These are phyloP conservation scores for Maccullochella peelii DNA, from an alignment of 2,113 vertebrate genomes.

Conservation along the genomic window DNA sequence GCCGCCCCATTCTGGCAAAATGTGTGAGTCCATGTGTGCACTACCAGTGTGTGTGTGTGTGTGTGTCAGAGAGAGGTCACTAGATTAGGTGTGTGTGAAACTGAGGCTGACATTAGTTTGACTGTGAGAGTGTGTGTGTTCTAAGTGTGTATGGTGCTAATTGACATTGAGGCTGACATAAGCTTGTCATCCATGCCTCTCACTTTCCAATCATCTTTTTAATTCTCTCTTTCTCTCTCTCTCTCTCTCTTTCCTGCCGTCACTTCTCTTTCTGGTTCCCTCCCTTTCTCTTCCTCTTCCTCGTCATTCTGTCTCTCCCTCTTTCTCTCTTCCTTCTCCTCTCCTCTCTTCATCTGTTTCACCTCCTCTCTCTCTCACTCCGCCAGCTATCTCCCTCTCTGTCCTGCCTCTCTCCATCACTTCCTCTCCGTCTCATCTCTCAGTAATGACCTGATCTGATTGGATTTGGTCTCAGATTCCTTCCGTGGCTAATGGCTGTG, in stretches of 20 bases:
- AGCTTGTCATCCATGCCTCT: slow-evolving; percentile 50
- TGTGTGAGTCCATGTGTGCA: slow-evolving; percentile 7
- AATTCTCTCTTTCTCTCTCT: background rate
- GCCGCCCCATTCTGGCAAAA: background rate
- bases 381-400: background rate
- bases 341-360: background rate
- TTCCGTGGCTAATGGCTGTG: slow-evolving; percentile 70
- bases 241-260: background rate
- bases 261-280: slow-evolving; percentile 2
- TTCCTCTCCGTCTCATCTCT: slow-evolving; percentile 60
- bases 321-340: background rate
- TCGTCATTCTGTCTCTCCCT: background rate
- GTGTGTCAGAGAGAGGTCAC: background rate
- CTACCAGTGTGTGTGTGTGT: background rate
- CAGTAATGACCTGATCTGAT: slow-evolving; percentile 78
- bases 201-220: slow-evolving; percentile 28
- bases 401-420: slow-evolving; percentile 45
- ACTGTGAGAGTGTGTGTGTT: slow-evolving; percentile 7
- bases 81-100: slow-evolving; percentile 20
- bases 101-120: background rate
- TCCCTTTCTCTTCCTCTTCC: background rate
- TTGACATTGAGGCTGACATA: slow-evolving; percentile 66
- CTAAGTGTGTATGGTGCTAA: slow-evolving; percentile 33
- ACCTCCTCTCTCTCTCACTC: background rate
- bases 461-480: slow-evolving; percentile 78